Evolutionary conservation across 1,140 invertebrate genomes (phyloP).

Genomic region (Triops cancriformis): DNA sequence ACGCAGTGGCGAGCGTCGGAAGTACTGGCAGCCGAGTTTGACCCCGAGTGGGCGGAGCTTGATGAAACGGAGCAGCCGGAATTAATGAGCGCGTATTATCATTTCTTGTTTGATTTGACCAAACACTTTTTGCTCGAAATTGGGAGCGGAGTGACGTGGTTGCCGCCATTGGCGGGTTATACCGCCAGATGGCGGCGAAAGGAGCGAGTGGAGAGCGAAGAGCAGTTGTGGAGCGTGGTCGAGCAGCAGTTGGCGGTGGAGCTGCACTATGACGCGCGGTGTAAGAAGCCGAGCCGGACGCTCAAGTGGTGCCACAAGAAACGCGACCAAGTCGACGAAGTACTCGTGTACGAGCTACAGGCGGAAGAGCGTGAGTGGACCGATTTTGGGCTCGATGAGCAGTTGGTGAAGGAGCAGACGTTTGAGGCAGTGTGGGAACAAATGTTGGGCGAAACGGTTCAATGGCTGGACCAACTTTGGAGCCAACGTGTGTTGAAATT

Average conservation of each 20-base stretch:
- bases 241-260: conserved; percentile 43
- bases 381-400: conserved; percentile 59
- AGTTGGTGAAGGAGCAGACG: conserved; percentile 56
- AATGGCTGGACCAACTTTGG: conserved; percentile 37
- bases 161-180: conserved; percentile 20
- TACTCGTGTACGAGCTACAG: conserved; percentile 53
- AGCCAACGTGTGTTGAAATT: background rate
- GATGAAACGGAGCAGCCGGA: conserved; percentile 14
- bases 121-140: conserved; percentile 50
- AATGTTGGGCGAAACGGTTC: conserved; percentile 52
- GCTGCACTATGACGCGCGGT: conserved; percentile 47
- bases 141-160: conserved; percentile 35
- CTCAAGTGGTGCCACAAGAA: conserved; percentile 42
- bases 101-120: conserved; percentile 55
- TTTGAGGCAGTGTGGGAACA: conserved; percentile 53
- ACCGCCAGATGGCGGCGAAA: background rate
- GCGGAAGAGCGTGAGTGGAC: conserved; percentile 62
- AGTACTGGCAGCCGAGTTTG: background rate
- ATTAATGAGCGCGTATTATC: conserved; percentile 33
- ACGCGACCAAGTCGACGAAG: conserved; percentile 49
- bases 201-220: background rate
- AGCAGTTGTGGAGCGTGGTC: conserved; percentile 43
- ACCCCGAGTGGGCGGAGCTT: background rate
- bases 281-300: conserved; percentile 35
- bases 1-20: background rate